Evolutionary conservation across 2,888 invertebrate genomes (phyloP).

Genomic region (Ectemnius continuus): DNA sequence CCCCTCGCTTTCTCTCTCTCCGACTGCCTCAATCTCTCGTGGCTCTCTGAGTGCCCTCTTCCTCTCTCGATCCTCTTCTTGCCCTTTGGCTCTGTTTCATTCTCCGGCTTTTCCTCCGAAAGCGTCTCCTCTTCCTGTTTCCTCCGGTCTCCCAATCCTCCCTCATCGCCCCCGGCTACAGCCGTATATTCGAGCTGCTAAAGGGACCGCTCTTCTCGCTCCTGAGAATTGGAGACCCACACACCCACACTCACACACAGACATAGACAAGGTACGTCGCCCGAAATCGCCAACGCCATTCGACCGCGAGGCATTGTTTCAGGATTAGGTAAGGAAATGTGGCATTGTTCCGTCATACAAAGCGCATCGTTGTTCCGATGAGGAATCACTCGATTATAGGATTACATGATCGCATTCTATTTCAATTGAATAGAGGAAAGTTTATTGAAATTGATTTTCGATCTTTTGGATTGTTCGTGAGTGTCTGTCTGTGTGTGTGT

Average conservation of each 20-base stretch:
- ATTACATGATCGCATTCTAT: conserved; percentile 6
- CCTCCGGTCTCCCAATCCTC: conserved; percentile 60
- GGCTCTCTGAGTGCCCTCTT: conserved; percentile 73
- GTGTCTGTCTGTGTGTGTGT: too few relatives aligned
- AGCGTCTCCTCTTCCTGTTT: conserved; percentile 59
- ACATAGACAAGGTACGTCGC: conserved; percentile 10
- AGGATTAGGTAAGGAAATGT: conserved; percentile 70
- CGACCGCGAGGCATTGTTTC: conserved; percentile 68
- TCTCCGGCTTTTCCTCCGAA: conserved; percentile 38
- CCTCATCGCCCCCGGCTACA: conserved; percentile 35
- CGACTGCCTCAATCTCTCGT: conserved; percentile 35
- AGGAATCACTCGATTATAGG: conserved; percentile 41
- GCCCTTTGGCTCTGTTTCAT: conserved; percentile 36
- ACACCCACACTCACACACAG: conserved; percentile 19
- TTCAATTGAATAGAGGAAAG: neutral
- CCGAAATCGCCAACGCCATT: conserved; percentile 67
- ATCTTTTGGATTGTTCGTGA: neutral
- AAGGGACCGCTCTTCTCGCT: conserved; percentile 62
- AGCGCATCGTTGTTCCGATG: conserved; percentile 35
- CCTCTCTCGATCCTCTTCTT: conserved; percentile 60
- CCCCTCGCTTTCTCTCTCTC: conserved; percentile 34
- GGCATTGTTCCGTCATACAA: conserved; percentile 50
- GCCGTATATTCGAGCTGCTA: conserved; percentile 53
- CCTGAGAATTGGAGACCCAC: conserved; percentile 53
- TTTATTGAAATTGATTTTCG: neutral